Percentiles rank a stretch among this genome's conserved stretches.
phyloP scores from a whole-genome alignment of 1,140 invertebrate species.

The Zaprionus nigranus region DNA sequence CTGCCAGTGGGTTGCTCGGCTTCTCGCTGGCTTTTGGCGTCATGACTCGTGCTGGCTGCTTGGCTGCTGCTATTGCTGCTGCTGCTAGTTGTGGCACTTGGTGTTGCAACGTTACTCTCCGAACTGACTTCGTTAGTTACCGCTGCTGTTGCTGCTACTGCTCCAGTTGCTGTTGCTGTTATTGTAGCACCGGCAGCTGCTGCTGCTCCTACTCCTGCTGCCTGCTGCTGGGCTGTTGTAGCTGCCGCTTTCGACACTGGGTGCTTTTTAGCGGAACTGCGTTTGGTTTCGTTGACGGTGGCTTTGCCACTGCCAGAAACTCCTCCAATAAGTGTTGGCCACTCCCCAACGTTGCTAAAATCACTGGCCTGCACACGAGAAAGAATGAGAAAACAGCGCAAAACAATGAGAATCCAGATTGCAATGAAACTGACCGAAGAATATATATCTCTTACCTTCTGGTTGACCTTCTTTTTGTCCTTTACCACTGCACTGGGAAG shows the following conservation, averaged over 20 bases:
- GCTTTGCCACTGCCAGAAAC: conserved; percentile 77
- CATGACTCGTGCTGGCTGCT: conserved; percentile 68
- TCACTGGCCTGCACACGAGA: conserved; percentile 88
- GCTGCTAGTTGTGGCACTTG: conserved; percentile 15
- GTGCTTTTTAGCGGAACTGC: conserved; percentile 73
- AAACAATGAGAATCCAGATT: not conserved
- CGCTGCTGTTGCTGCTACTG: conserved; percentile 19
- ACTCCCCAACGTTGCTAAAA: conserved; percentile 90
- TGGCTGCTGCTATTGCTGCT: conserved; percentile 36
- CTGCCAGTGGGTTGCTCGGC: conserved; percentile 59
- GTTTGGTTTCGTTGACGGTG: conserved; percentile 78
- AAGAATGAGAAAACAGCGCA: not conserved
- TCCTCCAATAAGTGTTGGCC: conserved; percentile 88
- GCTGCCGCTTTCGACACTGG: conserved; percentile 44
- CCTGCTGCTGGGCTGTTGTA: conserved; percentile 25
- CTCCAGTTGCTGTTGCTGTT: conserved; percentile 15
- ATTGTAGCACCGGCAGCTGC: conserved; percentile 5
- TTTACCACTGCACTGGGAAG: conserved; percentile 86
- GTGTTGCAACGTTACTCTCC: conserved; percentile 22
- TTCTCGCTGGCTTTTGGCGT: conserved; percentile 76
- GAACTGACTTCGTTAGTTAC: conserved; percentile 18
- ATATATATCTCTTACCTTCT: conserved; percentile 85
- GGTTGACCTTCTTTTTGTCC: conserved; percentile 87
- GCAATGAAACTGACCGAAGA: not conserved
- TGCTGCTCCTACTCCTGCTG: conserved; percentile 24